phyloP scores from a whole-genome alignment of 2,888 invertebrate genomes.

The Rhingia rostrata region DNA sequence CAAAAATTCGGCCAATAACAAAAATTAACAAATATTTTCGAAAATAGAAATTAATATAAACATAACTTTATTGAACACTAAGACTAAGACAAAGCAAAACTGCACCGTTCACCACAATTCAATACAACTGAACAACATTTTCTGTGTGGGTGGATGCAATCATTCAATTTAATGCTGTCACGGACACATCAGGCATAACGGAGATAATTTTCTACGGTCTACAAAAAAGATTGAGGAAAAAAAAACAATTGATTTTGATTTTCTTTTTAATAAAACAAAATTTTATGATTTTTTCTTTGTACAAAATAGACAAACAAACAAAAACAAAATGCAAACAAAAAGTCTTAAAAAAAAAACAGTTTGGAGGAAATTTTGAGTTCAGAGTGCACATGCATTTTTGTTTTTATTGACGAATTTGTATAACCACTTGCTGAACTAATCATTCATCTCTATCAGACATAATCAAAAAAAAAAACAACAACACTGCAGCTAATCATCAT shows the following conservation, averaged over 20 bases:
- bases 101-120: slow-evolving; percentile 64
- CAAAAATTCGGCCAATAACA: slow-evolving; percentile 1
- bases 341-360: slow-evolving; percentile 6
- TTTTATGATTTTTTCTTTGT: slow-evolving; percentile 40
- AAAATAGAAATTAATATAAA: slow-evolving; percentile 18
- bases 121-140: slow-evolving; percentile 68
- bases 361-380: background rate
- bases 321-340: slow-evolving; percentile 67
- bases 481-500: slow-evolving; percentile 68
- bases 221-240: slow-evolving; percentile 75
- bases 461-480: background rate
- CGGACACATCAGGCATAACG: slow-evolving; percentile 76
- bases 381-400: slow-evolving; percentile 19
- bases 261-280: slow-evolving; percentile 42
- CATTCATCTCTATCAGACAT: slow-evolving; percentile 14
- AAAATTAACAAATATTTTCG: slow-evolving; percentile 16
- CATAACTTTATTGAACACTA: slow-evolving; percentile 31
- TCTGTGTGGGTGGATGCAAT: slow-evolving; percentile 68
- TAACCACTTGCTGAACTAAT: slow-evolving; percentile 5
- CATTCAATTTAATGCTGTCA: slow-evolving; percentile 71
- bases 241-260: slow-evolving; percentile 52
- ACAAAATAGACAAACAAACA: slow-evolving; percentile 71
- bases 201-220: slow-evolving; percentile 80
- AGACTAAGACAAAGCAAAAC: slow-evolving; percentile 45
- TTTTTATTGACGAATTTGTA: slow-evolving; percentile 19